Percentiles rank a stretch among this genome's conserved stretches.
Conservation (phyloP, 2,797 vertebrate genomes). For the Gambelia wislizenii region DNA sequence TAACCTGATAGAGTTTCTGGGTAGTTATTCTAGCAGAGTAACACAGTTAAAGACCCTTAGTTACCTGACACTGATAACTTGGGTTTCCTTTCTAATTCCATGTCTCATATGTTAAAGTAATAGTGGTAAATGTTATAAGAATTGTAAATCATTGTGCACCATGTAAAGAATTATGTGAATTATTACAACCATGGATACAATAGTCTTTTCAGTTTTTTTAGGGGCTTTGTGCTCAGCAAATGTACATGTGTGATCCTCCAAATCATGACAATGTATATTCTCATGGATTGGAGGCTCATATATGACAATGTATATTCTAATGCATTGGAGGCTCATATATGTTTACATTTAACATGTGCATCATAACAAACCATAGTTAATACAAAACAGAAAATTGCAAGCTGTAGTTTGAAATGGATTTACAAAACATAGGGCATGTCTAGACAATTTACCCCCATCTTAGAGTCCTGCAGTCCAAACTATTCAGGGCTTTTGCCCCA, state of each 20-base stretch:
- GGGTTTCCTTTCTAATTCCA: neutral
- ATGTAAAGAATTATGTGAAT: too few relatives aligned
- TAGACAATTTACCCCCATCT: too few relatives aligned
- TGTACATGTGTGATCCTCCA: neutral
- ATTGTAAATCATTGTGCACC: too few relatives aligned
- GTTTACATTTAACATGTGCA: neutral
- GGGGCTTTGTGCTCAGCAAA: neutral
- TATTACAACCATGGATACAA: neutral
- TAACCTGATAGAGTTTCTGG: too few relatives aligned
- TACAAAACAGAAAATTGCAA: neutral
- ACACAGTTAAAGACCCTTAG: neutral
- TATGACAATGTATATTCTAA: too few relatives aligned
- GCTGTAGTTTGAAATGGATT: too few relatives aligned
- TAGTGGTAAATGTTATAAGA: neutral
- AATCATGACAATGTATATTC: neutral
- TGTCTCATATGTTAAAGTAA: neutral
- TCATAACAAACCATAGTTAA: neutral
- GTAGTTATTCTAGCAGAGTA: neutral
- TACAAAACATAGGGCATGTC: neutral
- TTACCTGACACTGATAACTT: neutral
- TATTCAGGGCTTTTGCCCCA: too few relatives aligned
- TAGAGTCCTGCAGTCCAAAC: too few relatives aligned
- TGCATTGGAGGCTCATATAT: neutral
- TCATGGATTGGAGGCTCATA: neutral
- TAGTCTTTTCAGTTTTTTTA: neutral